Evolutionary conservation across 2,797 vertebrate species (phyloP).

Genomic region (Megalops cyprinoides): DNA sequence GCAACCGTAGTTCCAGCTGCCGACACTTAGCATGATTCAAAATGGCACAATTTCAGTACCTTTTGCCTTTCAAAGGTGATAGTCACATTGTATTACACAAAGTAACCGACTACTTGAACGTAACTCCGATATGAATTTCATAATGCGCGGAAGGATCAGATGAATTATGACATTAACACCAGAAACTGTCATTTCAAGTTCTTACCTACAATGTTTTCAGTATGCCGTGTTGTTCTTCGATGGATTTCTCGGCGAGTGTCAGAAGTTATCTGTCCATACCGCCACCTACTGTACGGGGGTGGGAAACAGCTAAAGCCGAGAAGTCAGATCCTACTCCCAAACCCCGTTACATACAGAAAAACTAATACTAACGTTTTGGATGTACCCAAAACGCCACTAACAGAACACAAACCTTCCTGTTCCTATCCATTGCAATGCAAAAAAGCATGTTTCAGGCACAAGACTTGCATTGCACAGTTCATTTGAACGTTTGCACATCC

Average conservation of each 20-base stretch:
- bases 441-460: too few relatives aligned
- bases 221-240: not conserved
- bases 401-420: too few relatives aligned
- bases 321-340: too few relatives aligned
- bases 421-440: too few relatives aligned
- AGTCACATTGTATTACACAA: not conserved
- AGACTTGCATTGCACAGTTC: too few relatives aligned
- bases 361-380: too few relatives aligned
- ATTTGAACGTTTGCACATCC: too few relatives aligned
- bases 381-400: too few relatives aligned
- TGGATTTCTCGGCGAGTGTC: not conserved
- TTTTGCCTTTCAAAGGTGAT: conserved; percentile 39
- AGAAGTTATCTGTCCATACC: not conserved
- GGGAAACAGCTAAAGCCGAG: not conserved
- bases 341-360: too few relatives aligned
- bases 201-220: too few relatives aligned
- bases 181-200: not conserved
- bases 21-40: conserved; percentile 51
- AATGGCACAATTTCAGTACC: conserved; percentile 38
- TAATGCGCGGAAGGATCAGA: not conserved
- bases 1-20: conserved; percentile 51
- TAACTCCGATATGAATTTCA: not conserved
- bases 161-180: not conserved
- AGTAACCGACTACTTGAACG: not conserved
- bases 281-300: not conserved